Percentiles rank a stretch among this genome's conserved stretches.
phyloP scores from a whole-genome alignment of 2,888 invertebrate species.

The Mechanitis messenoides region DNA sequence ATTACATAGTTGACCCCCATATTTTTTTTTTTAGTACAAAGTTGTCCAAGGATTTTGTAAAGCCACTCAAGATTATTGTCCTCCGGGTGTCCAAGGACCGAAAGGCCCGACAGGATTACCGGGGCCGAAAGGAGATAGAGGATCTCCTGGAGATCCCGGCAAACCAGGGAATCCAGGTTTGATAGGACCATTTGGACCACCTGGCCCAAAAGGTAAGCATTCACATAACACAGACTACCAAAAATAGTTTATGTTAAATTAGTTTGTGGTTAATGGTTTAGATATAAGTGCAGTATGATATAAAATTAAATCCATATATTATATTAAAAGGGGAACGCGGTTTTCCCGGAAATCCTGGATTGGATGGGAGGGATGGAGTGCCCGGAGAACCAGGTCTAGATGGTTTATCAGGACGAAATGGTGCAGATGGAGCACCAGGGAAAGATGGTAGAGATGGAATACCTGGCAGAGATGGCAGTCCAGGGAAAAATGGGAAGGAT shows the following conservation, averaged over 20 bases:
- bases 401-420: conserved; percentile 90
- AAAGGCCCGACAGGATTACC: conserved; percentile 77
- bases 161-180: conserved; percentile 83
- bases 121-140: conserved; percentile 80
- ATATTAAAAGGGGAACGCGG: conserved; percentile 79
- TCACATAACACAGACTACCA: not conserved
- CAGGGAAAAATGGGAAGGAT: conserved; percentile 79
- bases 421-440: conserved; percentile 87
- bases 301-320: not conserved
- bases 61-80: conserved; percentile 88
- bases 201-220: conserved; percentile 75
- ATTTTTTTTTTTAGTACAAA: conserved; percentile 78
- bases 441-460: conserved; percentile 83
- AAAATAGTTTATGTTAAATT: not conserved
- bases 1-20: not conserved
- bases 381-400: conserved; percentile 94
- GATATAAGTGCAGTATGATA: too few species aligned
- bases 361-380: conserved; percentile 92
- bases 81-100: conserved; percentile 79
- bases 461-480: conserved; percentile 81
- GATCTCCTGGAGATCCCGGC: conserved; percentile 82
- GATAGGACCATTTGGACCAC: conserved; percentile 79
- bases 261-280: not conserved
- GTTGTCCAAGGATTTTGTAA: conserved; percentile 90
- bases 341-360: conserved; percentile 81